A percentile compares a stretch with the other conserved stretches of the same genome.
These are phyloP conservation scores for Parascotia fuliginaria DNA, from an alignment of 2,888 invertebrate species.

Conservation along the genomic window DNA sequence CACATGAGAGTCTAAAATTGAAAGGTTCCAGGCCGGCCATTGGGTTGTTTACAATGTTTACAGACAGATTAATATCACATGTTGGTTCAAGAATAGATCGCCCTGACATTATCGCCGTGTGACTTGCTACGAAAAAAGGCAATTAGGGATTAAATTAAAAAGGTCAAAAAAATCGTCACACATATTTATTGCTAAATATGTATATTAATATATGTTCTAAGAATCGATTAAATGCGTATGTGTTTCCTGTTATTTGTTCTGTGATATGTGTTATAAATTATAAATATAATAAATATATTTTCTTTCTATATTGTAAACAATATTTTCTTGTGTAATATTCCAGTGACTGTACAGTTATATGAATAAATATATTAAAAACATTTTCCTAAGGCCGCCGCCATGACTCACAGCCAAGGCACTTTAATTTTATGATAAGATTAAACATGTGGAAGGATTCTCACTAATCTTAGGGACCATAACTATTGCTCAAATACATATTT, in stretches of 20 bases:
- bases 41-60: not conserved
- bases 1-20: not conserved
- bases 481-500: not conserved
- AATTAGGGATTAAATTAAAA: not conserved
- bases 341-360: conserved; percentile 4
- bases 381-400: conserved; percentile 1
- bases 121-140: not conserved
- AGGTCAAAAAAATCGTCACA: not conserved
- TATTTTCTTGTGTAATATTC: not conserved
- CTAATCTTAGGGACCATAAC: not conserved
- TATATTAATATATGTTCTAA: not conserved
- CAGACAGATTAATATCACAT: not conserved
- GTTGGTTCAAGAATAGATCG: not conserved
- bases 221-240: not conserved
- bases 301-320: not conserved
- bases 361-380: conserved; percentile 5
- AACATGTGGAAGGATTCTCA: conserved; percentile 12
- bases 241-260: no score
- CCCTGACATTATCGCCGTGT: not conserved
- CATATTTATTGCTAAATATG: not conserved
- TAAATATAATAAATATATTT: no score
- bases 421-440: conserved; percentile 34
- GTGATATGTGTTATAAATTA: not conserved
- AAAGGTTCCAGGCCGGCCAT: not conserved
- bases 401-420: conserved; percentile 8